Conservation (phyloP, 2,797 vertebrate genomes). For the Sebastes nivosus region DNA sequence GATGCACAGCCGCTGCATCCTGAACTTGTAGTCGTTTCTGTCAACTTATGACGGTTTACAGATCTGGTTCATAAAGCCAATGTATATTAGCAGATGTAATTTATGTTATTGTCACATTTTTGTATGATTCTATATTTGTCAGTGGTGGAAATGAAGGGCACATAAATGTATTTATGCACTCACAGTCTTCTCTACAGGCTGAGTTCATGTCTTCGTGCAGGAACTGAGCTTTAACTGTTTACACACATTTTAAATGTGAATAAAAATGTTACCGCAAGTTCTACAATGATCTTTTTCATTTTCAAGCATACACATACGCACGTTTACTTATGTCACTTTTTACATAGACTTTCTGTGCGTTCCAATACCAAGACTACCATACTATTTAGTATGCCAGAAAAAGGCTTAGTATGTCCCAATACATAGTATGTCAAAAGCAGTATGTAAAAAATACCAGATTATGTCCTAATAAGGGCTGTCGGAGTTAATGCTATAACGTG, state of each 20-base stretch:
- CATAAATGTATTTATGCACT: neutral
- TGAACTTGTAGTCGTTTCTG: constrained; percentile 1
- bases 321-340: rapidly evolving
- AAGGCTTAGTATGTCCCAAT: too few species aligned
- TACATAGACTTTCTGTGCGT: too few species aligned
- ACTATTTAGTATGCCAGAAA: too few species aligned
- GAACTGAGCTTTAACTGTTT: constrained; percentile 28
- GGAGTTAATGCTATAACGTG: rapidly evolving
- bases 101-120: constrained; percentile 1
- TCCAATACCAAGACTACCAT: rapidly evolving
- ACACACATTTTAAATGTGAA: constrained; percentile 46
- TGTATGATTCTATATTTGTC: neutral
- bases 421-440: too few species aligned
- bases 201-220: neutral
- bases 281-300: neutral
- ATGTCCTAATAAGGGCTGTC: too few species aligned
- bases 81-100: constrained; percentile 31
- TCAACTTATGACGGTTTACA: constrained; percentile 45
- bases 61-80: constrained; percentile 24
- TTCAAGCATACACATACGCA: neutral
- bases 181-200: neutral
- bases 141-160: constrained; percentile 21
- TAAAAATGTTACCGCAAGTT: constrained; percentile 18
- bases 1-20: constrained; percentile 9
- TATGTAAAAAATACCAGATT: too few species aligned